Percentiles rank a stretch among this genome's conserved stretches.
phyloP scores from a whole-genome alignment of 2,797 vertebrate species.

The Heteromormyrus szaboi region DNA sequence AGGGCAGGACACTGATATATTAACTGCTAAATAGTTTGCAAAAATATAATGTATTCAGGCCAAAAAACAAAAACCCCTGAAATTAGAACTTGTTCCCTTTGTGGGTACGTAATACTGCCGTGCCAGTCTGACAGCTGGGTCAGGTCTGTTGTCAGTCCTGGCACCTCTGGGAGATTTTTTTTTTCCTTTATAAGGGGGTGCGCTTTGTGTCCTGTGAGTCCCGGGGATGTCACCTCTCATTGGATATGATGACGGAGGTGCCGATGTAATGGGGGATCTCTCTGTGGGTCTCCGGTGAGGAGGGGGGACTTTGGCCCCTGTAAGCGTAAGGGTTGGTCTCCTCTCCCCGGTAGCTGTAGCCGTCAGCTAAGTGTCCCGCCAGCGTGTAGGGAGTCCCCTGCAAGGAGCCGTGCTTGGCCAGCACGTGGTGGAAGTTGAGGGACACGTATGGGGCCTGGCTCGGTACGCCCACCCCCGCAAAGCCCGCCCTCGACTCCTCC shows the following conservation, averaged over 20 bases:
- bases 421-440: constrained; percentile 76
- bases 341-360: constrained; percentile 50
- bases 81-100: constrained; percentile 23
- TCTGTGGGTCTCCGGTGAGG: constrained; percentile 59
- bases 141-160: not conserved
- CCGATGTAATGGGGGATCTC: constrained; percentile 77
- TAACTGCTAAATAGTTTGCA: constrained; percentile 27
- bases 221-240: constrained; percentile 73
- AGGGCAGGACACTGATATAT: constrained; percentile 20
- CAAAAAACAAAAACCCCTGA: constrained; percentile 30
- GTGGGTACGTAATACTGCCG: constrained; percentile 19
- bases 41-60: constrained; percentile 37
- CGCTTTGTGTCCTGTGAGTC: not conserved
- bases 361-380: constrained; percentile 51
- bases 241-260: constrained; percentile 84
- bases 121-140: constrained; percentile 4
- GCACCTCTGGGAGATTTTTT: not conserved
- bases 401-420: constrained; percentile 69
- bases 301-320: constrained; percentile 64
- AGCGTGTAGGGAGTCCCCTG: constrained; percentile 54
- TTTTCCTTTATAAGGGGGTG: not conserved
- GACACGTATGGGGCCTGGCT: constrained; percentile 72
- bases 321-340: constrained; percentile 57
- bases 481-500: constrained; percentile 43
- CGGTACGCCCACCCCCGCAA: constrained; percentile 47